phyloP scores from a whole-genome alignment of 2,797 vertebrate genomes.

The Lycodopsis pacificus region DNA sequence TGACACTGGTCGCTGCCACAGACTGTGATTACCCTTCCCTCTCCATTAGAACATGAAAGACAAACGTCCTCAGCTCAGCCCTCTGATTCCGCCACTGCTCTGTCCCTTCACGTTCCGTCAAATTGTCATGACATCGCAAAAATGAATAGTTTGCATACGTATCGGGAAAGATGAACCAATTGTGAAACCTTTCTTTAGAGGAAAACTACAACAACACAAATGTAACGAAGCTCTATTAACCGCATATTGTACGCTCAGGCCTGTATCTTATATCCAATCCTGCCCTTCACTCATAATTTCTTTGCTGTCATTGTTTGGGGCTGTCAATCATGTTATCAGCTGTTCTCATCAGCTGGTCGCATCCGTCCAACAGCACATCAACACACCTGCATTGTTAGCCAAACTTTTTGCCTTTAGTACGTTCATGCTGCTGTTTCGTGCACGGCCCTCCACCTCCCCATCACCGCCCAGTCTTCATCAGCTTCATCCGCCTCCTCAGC shows the following conservation, averaged over 20 bases:
- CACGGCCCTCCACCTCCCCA: neutral
- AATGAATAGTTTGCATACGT: neutral
- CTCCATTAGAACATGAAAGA: neutral
- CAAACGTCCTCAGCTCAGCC: neutral
- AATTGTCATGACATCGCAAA: neutral
- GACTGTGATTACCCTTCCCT: neutral
- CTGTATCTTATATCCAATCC: neutral
- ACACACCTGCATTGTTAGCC: neutral
- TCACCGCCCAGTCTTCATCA: neutral
- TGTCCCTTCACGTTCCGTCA: neutral
- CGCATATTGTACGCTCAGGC: neutral
- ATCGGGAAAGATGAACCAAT: neutral
- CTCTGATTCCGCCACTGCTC: neutral
- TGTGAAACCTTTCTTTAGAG: neutral
- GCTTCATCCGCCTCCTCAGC: slow-evolving; percentile 1
- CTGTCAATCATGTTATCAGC: neutral
- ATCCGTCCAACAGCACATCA: neutral
- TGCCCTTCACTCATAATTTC: neutral
- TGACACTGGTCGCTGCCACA: neutral
- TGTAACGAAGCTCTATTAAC: neutral
- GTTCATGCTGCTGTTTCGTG: neutral
- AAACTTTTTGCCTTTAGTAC: neutral
- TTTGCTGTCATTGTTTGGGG: neutral
- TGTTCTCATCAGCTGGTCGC: neutral
- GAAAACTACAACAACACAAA: neutral